Evolutionary conservation across 1,140 invertebrate species (phyloP).

Genomic region (Aphaenogaster rudis): DNA sequence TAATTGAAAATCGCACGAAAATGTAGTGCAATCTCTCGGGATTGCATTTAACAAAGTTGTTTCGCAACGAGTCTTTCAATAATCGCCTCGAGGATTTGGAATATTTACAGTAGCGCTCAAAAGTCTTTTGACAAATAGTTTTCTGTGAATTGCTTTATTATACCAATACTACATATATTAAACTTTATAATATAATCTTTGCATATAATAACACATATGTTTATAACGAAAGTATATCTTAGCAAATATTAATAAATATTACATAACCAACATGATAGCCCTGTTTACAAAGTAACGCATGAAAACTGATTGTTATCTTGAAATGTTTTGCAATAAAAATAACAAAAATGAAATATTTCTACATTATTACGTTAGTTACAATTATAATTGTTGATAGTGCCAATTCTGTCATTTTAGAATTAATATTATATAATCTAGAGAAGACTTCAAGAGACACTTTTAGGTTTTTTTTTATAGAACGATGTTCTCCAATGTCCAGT

Average conservation of each 20-base stretch:
- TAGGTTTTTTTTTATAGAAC: not conserved
- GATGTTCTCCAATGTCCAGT: not conserved
- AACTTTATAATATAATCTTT: too few relatives aligned
- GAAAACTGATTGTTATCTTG: too few relatives aligned
- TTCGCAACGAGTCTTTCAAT: not conserved
- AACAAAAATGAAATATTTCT: not conserved
- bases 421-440: not conserved
- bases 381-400: not conserved
- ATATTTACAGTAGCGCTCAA: too few relatives aligned
- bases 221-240: too few relatives aligned
- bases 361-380: not conserved
- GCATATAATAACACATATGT: too few relatives aligned
- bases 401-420: not conserved
- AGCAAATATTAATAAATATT: too few relatives aligned
- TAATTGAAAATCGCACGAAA: slow-evolving; percentile 59
- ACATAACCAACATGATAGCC: too few relatives aligned
- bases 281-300: too few relatives aligned
- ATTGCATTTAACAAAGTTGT: not conserved
- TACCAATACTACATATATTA: too few relatives aligned
- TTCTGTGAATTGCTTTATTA: too few relatives aligned
- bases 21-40: not conserved
- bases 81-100: not conserved
- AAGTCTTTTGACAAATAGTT: too few relatives aligned
- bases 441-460: not conserved
- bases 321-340: not conserved